Evolutionary conservation across 2,888 invertebrate species (phyloP), one percentile per base, ranked within the genome.

Genomic region (Rhorus exstirpatorius): DNA sequence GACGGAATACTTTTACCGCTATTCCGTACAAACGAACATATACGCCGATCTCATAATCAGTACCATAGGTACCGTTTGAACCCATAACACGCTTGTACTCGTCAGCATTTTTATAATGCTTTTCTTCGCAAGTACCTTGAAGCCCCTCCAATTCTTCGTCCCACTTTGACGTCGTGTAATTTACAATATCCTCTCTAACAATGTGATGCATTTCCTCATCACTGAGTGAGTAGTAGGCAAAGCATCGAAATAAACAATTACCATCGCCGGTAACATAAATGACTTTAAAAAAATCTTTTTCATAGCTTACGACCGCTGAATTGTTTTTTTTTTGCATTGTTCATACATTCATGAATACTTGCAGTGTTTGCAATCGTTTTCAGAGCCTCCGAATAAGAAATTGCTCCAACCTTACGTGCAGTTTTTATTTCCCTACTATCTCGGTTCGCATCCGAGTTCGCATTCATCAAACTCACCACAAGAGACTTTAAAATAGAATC

Each of bases 181-280:
- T 10, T 0, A 60, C 38, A 10, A 60, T 38, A 19, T 0, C 17
- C 24, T 14, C 2, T 60, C 35, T 35, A 8, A 38, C 1, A 10
- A 1, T 35, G 1, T 6, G 10, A 60, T 60, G 60, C 14, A 14
- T 17, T 2, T 60, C 10, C 19, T 60, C 17, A 19, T 60, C 19
- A 17, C 60, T 38, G 19, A 38, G 31, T 8, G 19, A 1, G 38
- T 60, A 6, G 19, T 60, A 17, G 2, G 35, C 17, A 10, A 75
- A 46, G 10, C 75, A 61, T 31, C 75, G 17, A 24, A 75, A 75
- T 63, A 75, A 53, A 14, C 75, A 63, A 35, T 75, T 75, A 10
- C 75, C 75, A 21, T 75, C 75, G 12, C 75, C 75, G 6, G 3
- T 0, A 38, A 60, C 35, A 6, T 60, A 1, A 17, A 60, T 38